Evolutionary conservation across 1,140 invertebrate species (phyloP).

Genomic region (Galleria mellonella): DNA sequence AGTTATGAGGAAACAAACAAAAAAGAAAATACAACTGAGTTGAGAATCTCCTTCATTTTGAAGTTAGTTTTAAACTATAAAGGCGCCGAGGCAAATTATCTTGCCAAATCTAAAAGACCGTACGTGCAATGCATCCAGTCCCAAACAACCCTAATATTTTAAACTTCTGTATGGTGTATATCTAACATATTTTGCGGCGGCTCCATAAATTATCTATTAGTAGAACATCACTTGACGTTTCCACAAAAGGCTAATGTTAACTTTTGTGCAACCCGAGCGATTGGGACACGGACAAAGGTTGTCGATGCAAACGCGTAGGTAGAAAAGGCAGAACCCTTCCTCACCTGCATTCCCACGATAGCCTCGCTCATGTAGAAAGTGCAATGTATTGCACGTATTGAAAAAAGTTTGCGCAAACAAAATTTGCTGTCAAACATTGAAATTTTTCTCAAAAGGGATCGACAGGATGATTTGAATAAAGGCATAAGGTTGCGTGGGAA

Average conservation of each 20-base stretch:
- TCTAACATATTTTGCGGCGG: conserved; percentile 38
- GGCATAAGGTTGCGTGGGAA: conserved; percentile 47
- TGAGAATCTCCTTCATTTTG: too few relatives aligned
- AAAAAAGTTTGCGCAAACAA: conserved; percentile 67
- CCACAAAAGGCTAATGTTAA: conserved; percentile 58
- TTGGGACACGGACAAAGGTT: conserved; percentile 37
- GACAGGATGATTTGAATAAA: conserved; percentile 32
- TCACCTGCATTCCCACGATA: conserved; percentile 70
- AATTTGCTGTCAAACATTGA: conserved; percentile 61
- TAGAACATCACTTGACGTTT: conserved; percentile 60
- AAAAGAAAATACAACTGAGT: too few relatives aligned
- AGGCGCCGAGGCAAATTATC: conserved; percentile 39
- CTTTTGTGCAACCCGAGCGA: conserved; percentile 62
- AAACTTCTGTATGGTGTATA: conserved; percentile 29
- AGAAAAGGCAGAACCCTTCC: conserved; percentile 48
- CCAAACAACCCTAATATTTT: conserved; percentile 63
- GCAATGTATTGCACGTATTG: conserved; percentile 21
- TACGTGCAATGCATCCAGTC: conserved; percentile 14
- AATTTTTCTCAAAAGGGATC: conserved; percentile 49
- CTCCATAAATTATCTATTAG: conserved; percentile 72
- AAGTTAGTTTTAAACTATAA: conserved; percentile 8
- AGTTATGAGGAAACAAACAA: too few relatives aligned
- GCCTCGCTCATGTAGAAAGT: conserved; percentile 48
- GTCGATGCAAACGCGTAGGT: too few relatives aligned
- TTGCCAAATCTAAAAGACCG: conserved; percentile 29